Conservation (phyloP, 2,888 invertebrate genomes). For the Plebejus argus region DNA sequence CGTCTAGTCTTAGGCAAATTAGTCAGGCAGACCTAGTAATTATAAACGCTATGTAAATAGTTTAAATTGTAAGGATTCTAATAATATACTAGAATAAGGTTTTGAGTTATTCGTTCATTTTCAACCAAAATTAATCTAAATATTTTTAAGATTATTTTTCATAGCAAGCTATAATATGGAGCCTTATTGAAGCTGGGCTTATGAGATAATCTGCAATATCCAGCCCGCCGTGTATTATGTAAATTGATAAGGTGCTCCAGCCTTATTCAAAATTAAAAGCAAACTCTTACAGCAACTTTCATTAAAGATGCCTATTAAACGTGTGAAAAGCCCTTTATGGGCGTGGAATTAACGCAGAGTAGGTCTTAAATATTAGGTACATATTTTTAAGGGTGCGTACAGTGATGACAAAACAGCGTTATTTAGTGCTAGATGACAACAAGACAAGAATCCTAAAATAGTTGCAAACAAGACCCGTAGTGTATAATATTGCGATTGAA, state of each 20-base stretch:
- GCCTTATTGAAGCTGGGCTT: slow-evolving; percentile 58
- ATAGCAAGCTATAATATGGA: slow-evolving; percentile 38
- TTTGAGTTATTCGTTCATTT: neutral
- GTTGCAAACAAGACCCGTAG: too few relatives aligned
- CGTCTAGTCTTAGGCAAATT: too few relatives aligned
- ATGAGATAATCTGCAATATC: slow-evolving; percentile 68
- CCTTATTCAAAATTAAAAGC: slow-evolving; percentile 40
- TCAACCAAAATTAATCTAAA: neutral
- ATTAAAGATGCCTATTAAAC: neutral
- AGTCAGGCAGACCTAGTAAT: too few relatives aligned
- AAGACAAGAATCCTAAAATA: too few relatives aligned
- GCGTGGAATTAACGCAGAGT: neutral
- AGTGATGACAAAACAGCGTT: neutral
- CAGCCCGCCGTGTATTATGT: slow-evolving; percentile 64
- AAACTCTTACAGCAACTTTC: slow-evolving; percentile 29
- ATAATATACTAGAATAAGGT: too few relatives aligned
- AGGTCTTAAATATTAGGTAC: neutral
- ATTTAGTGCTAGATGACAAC: neutral
- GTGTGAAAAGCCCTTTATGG: slow-evolving; percentile 9
- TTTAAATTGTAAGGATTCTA: too few relatives aligned
- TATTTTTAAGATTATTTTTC: neutral
- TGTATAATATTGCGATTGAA: too few relatives aligned
- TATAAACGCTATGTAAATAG: too few relatives aligned
- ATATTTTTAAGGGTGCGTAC: neutral
- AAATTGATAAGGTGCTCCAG: slow-evolving; percentile 60